phyloP scores from a whole-genome alignment of 1,140 invertebrate species.

The Scaptodrosophila lebanonensis region DNA sequence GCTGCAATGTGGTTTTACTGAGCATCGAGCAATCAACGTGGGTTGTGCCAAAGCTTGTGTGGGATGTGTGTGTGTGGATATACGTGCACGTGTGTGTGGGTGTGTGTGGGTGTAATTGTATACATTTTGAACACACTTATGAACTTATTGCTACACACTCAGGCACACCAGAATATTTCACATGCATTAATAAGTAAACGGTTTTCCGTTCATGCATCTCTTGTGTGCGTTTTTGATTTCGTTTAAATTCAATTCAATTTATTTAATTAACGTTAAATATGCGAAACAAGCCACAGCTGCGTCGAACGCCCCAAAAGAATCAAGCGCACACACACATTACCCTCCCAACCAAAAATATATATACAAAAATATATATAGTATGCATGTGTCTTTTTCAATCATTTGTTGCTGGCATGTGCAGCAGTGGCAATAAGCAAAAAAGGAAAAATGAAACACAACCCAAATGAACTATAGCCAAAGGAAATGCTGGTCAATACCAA shows the following conservation, averaged over 20 bases:
- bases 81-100: neutral
- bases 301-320: too few relatives aligned
- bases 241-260: conserved; percentile 33
- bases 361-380: conserved; percentile 3
- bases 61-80: too few relatives aligned
- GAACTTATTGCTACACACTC: conserved; percentile 21
- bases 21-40: conserved; percentile 1
- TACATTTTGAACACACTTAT: conserved; percentile 26
- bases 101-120: conserved; percentile 9
- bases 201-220: neutral
- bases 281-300: conserved; percentile 18
- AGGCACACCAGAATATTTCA: neutral
- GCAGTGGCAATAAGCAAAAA: too few relatives aligned
- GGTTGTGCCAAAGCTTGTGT: too few relatives aligned
- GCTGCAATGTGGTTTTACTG: conserved; percentile 16
- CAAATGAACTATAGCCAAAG: conserved; percentile 21
- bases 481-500: conserved; percentile 16
- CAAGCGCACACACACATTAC: neutral
- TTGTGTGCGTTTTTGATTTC: conserved; percentile 8
- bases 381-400: too few relatives aligned
- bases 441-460: neutral
- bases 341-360: conserved; percentile 7
- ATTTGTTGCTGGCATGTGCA: too few relatives aligned
- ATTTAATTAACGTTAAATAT: conserved; percentile 56
- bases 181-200: neutral